Evolutionary conservation across 2,797 vertebrate species (phyloP).

Genomic region (Enteromius unitaeniatus): DNA sequence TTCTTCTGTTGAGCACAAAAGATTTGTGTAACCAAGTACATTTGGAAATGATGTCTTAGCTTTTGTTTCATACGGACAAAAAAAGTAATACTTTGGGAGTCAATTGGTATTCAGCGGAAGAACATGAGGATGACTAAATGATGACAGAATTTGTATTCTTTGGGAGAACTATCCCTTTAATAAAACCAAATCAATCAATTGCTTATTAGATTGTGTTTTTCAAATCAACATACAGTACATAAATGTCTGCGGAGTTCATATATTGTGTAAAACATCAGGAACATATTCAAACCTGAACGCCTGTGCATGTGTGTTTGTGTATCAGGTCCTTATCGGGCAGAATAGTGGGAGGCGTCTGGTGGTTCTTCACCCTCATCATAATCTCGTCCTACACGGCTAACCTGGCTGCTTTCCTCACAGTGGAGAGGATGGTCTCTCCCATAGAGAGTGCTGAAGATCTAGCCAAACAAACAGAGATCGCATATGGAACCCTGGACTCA

Average conservation of each 20-base stretch:
- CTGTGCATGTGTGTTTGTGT: constrained; percentile 7
- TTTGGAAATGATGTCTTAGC: too few species aligned
- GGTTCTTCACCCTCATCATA: constrained; percentile 99
- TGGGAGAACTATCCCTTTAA: too few species aligned
- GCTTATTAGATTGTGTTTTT: too few species aligned
- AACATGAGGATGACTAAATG: too few species aligned
- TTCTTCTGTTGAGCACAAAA: not conserved
- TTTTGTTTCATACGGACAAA: too few species aligned
- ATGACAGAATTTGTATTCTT: too few species aligned
- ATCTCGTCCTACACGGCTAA: constrained; percentile 99
- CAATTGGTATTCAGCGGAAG: too few species aligned
- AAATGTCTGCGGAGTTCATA: not conserved
- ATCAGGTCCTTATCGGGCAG: constrained; percentile 96
- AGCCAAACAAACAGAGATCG: constrained; percentile 99
- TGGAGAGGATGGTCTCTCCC: constrained; percentile 99
- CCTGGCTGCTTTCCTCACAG: constrained; percentile 98
- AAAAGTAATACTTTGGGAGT: too few species aligned
- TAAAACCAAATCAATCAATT: not conserved
- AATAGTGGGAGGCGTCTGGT: constrained; percentile 99
- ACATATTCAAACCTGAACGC: not conserved
- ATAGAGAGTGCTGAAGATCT: constrained; percentile 99
- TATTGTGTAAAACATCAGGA: not conserved
- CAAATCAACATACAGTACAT: not conserved
- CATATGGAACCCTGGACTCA: constrained; percentile 98
- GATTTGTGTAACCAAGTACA: not conserved